Percentiles rank a stretch among this genome's conserved stretches.
Conservation (phyloP, 2,888 invertebrate genomes). For the Dendrolimus houi region DNA sequence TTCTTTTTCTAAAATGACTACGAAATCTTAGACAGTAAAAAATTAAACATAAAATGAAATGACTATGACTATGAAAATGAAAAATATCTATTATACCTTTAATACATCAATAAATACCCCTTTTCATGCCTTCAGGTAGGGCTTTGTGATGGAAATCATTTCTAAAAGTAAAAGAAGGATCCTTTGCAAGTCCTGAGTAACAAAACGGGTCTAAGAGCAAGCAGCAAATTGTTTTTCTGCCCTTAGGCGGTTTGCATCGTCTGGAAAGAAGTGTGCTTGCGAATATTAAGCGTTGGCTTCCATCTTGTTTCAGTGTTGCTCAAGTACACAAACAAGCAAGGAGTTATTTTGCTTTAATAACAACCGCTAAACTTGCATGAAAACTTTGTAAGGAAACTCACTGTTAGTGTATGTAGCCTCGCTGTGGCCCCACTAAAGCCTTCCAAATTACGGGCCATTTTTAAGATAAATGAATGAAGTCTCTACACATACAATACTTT, state of each 20-base stretch:
- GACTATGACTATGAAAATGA: too few relatives aligned
- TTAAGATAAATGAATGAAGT: too few relatives aligned
- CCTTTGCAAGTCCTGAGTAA: slow-evolving; percentile 41
- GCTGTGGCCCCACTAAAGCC: too few relatives aligned
- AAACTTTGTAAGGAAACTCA: too few relatives aligned
- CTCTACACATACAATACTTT: too few relatives aligned
- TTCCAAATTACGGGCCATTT: too few relatives aligned
- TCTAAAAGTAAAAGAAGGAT: slow-evolving; percentile 38
- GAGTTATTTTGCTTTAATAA: not conserved
- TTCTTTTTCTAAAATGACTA: too few relatives aligned
- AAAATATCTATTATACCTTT: too few relatives aligned
- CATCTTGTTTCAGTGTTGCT: slow-evolving; percentile 14
- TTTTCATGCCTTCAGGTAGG: slow-evolving; percentile 30
- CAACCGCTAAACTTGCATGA: not conserved
- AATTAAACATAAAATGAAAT: too few relatives aligned
- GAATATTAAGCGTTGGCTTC: slow-evolving; percentile 27
- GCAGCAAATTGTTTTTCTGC: slow-evolving; percentile 69
- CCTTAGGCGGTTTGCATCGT: slow-evolving; percentile 44
- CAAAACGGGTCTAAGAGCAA: slow-evolving; percentile 51
- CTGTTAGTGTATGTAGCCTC: too few relatives aligned
- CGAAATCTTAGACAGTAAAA: too few relatives aligned
- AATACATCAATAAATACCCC: too few relatives aligned
- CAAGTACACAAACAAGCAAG: slow-evolving; percentile 8
- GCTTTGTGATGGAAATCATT: slow-evolving; percentile 61
- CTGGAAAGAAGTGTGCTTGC: slow-evolving; percentile 22